Evolutionary conservation across 1,140 invertebrate genomes (phyloP).

Genomic region (Drosophila persimilis): DNA sequence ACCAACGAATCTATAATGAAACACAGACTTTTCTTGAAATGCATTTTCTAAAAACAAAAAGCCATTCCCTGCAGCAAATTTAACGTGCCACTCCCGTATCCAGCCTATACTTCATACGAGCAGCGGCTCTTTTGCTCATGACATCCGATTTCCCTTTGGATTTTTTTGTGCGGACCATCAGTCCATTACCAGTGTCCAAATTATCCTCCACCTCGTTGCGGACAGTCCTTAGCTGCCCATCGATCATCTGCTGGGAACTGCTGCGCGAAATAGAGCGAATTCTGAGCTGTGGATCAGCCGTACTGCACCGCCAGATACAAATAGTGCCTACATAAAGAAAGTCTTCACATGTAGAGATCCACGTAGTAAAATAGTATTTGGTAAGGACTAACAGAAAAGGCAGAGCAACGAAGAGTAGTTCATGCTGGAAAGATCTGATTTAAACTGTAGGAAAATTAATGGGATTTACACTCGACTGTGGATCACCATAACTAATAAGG

Average conservation of each 20-base stretch:
- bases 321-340: background rate
- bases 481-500: too few species aligned
- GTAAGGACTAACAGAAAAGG: background rate
- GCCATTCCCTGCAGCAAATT: background rate
- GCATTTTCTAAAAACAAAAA: too few species aligned
- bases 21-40: too few species aligned
- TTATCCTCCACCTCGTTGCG: background rate
- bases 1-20: too few species aligned
- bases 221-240: background rate
- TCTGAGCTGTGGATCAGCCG: background rate
- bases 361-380: too few species aligned
- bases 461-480: too few species aligned
- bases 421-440: constrained; percentile 2
- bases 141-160: background rate
- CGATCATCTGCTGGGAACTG: background rate
- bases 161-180: background rate
- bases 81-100: background rate
- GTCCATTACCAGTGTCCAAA: background rate
- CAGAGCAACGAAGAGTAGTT: background rate
- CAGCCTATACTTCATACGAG: background rate
- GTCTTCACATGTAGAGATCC: too few species aligned
- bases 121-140: background rate
- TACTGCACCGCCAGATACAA: background rate
- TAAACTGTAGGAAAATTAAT: constrained; percentile 1
- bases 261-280: constrained; percentile 4